Evolutionary conservation across 2,888 invertebrate species (phyloP).

Genomic region (Plebejus anna): DNA sequence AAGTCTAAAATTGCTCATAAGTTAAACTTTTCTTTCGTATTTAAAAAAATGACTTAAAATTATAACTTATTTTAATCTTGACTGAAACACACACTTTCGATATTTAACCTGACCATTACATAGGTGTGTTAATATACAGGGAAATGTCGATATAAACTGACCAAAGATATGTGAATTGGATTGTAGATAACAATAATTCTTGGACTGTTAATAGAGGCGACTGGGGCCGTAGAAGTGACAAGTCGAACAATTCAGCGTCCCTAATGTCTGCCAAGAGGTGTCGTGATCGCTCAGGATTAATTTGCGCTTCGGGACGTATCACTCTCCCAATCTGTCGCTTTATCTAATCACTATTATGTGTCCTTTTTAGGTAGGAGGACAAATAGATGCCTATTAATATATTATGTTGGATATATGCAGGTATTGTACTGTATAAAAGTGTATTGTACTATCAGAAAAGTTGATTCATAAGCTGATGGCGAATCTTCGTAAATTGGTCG

Average conservation of each 20-base stretch:
- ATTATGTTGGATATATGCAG: neutral
- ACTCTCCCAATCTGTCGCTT: slow-evolving; percentile 21
- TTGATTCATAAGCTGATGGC: too few species aligned
- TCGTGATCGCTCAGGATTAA: slow-evolving; percentile 24
- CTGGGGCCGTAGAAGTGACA: slow-evolving; percentile 19
- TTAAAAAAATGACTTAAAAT: neutral
- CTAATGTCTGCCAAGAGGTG: slow-evolving; percentile 20
- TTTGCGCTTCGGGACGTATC: slow-evolving; percentile 27
- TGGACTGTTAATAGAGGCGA: neutral
- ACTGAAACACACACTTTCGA: neutral
- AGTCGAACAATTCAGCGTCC: slow-evolving; percentile 18
- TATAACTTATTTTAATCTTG: neutral
- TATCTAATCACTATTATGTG: slow-evolving; percentile 7
- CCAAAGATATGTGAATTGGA: neutral
- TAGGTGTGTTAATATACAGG: neutral
- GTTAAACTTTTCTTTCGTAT: too few species aligned
- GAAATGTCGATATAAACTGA: neutral
- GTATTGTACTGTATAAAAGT: too few species aligned
- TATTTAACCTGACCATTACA: neutral
- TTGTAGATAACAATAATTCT: neutral
- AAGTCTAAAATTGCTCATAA: too few species aligned
- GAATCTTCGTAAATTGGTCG: too few species aligned
- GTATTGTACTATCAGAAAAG: too few species aligned
- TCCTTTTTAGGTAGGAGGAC: neutral
- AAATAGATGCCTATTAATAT: neutral